Evolutionary conservation across 2,797 vertebrate species (phyloP).

Genomic region (Sebastes nivosus): DNA sequence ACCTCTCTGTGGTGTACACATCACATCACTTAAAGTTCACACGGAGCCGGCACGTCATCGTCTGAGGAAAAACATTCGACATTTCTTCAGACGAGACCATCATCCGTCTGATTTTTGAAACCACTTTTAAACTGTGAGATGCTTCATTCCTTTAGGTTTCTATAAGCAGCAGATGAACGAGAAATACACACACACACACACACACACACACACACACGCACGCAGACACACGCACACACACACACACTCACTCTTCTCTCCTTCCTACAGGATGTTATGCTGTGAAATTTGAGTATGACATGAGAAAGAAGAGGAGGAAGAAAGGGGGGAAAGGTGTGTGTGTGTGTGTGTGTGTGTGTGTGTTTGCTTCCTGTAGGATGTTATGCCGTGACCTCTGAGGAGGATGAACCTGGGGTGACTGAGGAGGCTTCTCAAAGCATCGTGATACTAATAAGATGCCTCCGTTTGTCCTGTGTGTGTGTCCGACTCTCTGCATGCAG

Average conservation of each 20-base stretch:
- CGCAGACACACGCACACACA: not conserved
- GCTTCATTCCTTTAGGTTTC: not conserved
- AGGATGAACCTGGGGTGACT: conserved; percentile 57
- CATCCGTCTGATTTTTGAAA: not conserved
- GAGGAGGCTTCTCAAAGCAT: conserved; percentile 47
- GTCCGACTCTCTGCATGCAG: not conserved
- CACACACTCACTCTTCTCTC: not conserved
- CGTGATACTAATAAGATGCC: conserved; percentile 52
- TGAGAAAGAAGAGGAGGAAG: conserved; percentile 28
- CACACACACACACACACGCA: no score
- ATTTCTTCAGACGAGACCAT: not conserved
- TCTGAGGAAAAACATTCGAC: not conserved
- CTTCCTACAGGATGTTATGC: conserved; percentile 59
- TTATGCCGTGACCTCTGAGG: conserved; percentile 65
- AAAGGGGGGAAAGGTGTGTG: conserved; percentile 17
- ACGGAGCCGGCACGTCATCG: not conserved
- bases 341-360: conserved; percentile 7
- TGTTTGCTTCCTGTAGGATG: conserved; percentile 68
- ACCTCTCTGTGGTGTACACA: no score
- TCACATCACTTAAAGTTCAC: no score
- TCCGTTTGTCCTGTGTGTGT: not conserved
- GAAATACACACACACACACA: no score
- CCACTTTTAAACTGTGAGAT: not conserved
- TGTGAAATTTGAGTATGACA: conserved; percentile 58
- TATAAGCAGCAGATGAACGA: not conserved